phyloP scores from a whole-genome alignment of 53 echinoderm and acorn worm species.

The Zoroaster sp. region DNA sequence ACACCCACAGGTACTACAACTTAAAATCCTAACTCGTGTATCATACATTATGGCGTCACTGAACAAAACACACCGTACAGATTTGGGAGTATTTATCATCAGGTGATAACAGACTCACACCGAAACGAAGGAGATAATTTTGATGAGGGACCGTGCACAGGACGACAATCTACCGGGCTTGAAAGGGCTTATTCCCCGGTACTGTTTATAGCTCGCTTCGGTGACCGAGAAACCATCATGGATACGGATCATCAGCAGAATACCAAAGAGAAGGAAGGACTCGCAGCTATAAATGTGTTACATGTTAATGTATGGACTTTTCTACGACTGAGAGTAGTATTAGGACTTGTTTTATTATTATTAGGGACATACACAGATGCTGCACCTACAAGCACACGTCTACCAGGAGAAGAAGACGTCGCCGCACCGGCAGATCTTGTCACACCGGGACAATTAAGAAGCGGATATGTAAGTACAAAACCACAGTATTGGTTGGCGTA shows the following conservation, averaged over 20 bases:
- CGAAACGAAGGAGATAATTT: neutral
- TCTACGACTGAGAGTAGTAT: neutral
- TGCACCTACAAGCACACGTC: slow-evolving; percentile 35
- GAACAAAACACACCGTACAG: neutral
- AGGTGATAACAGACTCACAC: neutral
- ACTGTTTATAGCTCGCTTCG: neutral
- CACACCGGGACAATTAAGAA: slow-evolving; percentile 32
- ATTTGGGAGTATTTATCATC: neutral
- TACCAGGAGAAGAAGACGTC: slow-evolving; percentile 30
- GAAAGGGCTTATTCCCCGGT: neutral
- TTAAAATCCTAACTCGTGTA: neutral
- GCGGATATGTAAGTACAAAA: slow-evolving; percentile 31
- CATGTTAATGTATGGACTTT: neutral
- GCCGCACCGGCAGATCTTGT: slow-evolving; percentile 1
- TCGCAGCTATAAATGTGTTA: neutral
- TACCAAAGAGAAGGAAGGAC: neutral
- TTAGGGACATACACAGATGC: slow-evolving; percentile 9
- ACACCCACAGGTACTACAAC: slow-evolving; percentile 15
- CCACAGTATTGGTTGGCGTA: too few species aligned
- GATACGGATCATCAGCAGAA: neutral
- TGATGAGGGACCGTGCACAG: neutral
- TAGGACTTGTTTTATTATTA: slow-evolving; percentile 8
- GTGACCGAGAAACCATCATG: neutral
- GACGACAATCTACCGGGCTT: neutral
- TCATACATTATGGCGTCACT: slow-evolving; percentile 1